These are phyloP conservation scores for Botia almorhae DNA, from an alignment of 2,797 vertebrate species.

Conservation along the genomic window DNA sequence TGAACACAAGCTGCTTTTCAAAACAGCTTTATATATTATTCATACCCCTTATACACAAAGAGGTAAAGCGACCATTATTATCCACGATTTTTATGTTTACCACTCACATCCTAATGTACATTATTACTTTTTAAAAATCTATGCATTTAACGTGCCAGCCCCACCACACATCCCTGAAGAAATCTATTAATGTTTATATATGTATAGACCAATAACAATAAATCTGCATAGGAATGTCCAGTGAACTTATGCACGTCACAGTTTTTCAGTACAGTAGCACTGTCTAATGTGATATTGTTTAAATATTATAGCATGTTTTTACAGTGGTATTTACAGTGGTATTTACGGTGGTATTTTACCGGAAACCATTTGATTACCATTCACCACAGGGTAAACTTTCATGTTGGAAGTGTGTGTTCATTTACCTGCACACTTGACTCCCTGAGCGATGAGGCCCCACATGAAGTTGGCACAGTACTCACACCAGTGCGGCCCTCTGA, in stretches of 20 bases:
- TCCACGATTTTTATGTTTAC: too few species aligned
- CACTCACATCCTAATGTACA: too few species aligned
- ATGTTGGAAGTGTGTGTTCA: slow-evolving; percentile 52
- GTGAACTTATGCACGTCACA: too few species aligned
- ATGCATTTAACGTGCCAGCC: not conserved
- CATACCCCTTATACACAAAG: slow-evolving; percentile 44
- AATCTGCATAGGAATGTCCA: too few species aligned
- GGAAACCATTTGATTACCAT: not conserved
- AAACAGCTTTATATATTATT: slow-evolving; percentile 74
- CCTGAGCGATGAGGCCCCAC: slow-evolving; percentile 99
- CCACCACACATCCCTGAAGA: not conserved
- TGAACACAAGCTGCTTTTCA: slow-evolving; percentile 66
- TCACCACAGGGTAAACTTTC: not conserved
- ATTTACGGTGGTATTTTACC: not conserved
- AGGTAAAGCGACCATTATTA: too few species aligned
- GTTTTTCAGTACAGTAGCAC: too few species aligned
- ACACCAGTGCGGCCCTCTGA: slow-evolving; percentile 98
- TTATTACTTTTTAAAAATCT: not conserved
- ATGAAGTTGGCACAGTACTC: slow-evolving; percentile 99
- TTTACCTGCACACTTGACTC: slow-evolving; percentile 98
- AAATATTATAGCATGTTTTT: too few species aligned
- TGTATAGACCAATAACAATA: not conserved
- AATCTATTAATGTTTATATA: not conserved
- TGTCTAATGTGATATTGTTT: too few species aligned
- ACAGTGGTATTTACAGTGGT: too few species aligned